These are phyloP conservation scores for Trichonephila clavipes DNA, from an alignment of 1,140 invertebrate species.

Conservation along the genomic window DNA sequence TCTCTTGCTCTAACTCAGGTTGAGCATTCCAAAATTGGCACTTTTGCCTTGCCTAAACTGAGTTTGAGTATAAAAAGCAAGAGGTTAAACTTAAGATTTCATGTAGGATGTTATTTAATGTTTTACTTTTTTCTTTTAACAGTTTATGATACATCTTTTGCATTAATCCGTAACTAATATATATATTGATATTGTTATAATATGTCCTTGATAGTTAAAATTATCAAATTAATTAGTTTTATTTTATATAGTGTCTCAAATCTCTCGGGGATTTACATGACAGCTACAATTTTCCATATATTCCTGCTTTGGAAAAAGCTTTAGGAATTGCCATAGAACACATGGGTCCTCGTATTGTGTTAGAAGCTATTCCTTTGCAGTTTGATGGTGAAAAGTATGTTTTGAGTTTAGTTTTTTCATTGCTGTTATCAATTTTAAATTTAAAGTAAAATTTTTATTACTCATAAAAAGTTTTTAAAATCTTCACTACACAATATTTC, in stretches of 20 bases:
- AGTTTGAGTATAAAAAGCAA: too few relatives aligned
- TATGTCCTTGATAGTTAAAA: too few relatives aligned
- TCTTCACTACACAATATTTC: not conserved
- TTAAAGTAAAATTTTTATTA: not conserved
- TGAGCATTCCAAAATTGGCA: too few relatives aligned
- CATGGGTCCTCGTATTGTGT: constrained; percentile 89
- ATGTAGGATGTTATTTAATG: not conserved
- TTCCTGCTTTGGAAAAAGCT: constrained; percentile 89
- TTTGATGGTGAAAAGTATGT: constrained; percentile 80
- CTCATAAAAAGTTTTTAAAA: not conserved
- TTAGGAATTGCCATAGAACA: constrained; percentile 90
- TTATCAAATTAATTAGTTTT: too few relatives aligned
- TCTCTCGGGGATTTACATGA: constrained; percentile 88
- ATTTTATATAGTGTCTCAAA: constrained; percentile 36
- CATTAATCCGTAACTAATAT: too few relatives aligned
- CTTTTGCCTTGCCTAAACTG: too few relatives aligned
- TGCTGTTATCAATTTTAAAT: not conserved
- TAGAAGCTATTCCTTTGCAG: constrained; percentile 88
- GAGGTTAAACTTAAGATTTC: too few relatives aligned
- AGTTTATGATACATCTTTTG: too few relatives aligned
- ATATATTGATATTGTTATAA: too few relatives aligned
- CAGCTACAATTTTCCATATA: constrained; percentile 88
- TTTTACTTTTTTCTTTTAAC: not conserved
- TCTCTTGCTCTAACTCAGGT: too few relatives aligned
- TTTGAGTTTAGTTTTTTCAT: not conserved